Conservation (phyloP, 2,888 invertebrate genomes). For the Aporophyla lueneburgensis region DNA sequence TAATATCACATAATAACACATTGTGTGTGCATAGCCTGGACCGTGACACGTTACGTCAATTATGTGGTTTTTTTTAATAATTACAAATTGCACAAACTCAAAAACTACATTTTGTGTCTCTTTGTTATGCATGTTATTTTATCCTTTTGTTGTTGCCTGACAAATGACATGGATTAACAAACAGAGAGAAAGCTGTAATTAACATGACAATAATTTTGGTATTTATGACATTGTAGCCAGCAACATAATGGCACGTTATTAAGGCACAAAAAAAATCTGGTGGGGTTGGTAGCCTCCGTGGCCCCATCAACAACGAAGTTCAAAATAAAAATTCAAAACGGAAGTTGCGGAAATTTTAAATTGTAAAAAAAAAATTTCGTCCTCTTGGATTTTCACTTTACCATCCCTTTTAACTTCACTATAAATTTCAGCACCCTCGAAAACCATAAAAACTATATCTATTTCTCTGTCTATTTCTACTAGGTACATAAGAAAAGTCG, state of each 20-base stretch:
- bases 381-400: too few species aligned
- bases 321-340: too few species aligned
- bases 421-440: too few species aligned
- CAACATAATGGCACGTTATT: neutral
- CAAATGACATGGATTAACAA: conserved; percentile 33
- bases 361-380: too few species aligned
- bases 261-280: neutral
- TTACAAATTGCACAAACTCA: conserved; percentile 48
- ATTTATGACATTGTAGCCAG: conserved; percentile 3
- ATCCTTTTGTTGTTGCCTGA: conserved; percentile 31
- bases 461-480: too few species aligned
- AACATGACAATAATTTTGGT: conserved; percentile 38
- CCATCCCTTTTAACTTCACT: too few species aligned
- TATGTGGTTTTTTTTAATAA: conserved; percentile 54
- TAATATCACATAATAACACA: conserved; percentile 69
- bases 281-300: too few species aligned
- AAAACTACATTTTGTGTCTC: conserved; percentile 48
- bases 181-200: conserved; percentile 41
- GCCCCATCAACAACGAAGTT: too few species aligned
- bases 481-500: too few species aligned
- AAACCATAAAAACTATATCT: too few species aligned
- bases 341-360: too few species aligned
- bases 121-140: conserved; percentile 46
- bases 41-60: conserved; percentile 65
- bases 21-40: conserved; percentile 65